Conservation (phyloP, 2,797 vertebrate genomes). For the Hirundo rustica region DNA sequence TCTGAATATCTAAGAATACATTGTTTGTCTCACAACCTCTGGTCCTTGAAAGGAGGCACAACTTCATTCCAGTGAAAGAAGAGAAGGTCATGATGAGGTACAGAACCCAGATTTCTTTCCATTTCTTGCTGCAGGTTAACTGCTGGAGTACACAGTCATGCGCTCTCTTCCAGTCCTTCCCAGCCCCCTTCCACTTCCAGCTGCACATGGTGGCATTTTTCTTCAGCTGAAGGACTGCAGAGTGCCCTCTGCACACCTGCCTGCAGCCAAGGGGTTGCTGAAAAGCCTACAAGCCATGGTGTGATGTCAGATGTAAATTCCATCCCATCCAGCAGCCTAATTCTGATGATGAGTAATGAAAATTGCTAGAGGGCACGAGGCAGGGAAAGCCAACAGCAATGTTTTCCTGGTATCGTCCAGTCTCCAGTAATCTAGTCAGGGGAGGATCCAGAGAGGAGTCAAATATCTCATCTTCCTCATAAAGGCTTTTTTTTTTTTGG, state of each 20-base stretch:
- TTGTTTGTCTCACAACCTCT: neutral
- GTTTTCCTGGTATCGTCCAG: neutral
- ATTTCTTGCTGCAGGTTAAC: neutral
- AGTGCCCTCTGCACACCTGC: neutral
- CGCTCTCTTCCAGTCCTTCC: neutral
- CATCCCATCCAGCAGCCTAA: neutral
- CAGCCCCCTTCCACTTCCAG: neutral
- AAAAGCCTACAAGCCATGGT: neutral
- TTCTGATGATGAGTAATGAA: neutral
- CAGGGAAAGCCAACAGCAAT: neutral
- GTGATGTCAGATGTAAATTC: neutral
- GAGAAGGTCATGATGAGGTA: neutral
- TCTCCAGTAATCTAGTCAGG: neutral
- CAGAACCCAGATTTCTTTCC: neutral
- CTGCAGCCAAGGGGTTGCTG: neutral
- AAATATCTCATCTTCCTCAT: neutral
- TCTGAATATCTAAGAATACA: neutral
- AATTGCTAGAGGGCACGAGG: neutral
- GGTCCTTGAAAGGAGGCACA: neutral
- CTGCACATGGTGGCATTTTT: neutral
- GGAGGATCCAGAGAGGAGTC: neutral
- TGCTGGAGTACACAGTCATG: neutral
- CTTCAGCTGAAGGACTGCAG: neutral
- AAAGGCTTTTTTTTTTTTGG: slow-evolving; percentile 2
- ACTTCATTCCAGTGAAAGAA: neutral